Evolutionary conservation across 1,140 invertebrate species (phyloP).

Genomic region (Oryzaephilus surinamensis): DNA sequence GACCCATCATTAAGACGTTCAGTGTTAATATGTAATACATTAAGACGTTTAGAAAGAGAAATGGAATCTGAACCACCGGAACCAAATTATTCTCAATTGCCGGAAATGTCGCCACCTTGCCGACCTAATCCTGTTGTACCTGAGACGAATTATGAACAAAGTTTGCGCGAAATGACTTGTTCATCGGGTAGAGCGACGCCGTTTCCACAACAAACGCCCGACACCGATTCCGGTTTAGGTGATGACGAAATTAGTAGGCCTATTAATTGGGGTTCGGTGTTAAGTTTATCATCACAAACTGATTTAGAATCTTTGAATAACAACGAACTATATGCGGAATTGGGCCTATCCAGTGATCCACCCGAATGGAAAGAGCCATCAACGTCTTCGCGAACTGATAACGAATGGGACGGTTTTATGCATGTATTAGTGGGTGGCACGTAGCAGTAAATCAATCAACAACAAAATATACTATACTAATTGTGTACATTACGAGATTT

Average conservation of each 20-base stretch:
- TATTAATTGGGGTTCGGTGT: slow-evolving; percentile 84
- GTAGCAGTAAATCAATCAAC: slow-evolving; percentile 34
- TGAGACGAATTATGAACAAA: slow-evolving; percentile 44
- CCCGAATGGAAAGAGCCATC: slow-evolving; percentile 31
- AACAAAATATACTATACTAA: too few relatives aligned
- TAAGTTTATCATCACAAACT: slow-evolving; percentile 73
- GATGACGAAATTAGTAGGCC: slow-evolving; percentile 63
- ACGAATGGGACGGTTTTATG: slow-evolving; percentile 36
- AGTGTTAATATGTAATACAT: slow-evolving; percentile 88
- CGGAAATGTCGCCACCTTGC: slow-evolving; percentile 38
- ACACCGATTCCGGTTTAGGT: slow-evolving; percentile 64
- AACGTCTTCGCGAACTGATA: slow-evolving; percentile 20
- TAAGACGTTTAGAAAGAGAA: slow-evolving; percentile 81
- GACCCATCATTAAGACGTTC: slow-evolving; percentile 85
- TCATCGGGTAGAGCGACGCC: slow-evolving; percentile 50
- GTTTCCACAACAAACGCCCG: slow-evolving; percentile 40
- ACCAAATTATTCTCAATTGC: slow-evolving; percentile 26
- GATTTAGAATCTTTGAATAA: slow-evolving; percentile 75
- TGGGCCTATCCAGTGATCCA: slow-evolving; percentile 27
- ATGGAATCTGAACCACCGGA: slow-evolving; percentile 51
- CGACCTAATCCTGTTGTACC: slow-evolving; percentile 34
- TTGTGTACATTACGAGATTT: too few relatives aligned
- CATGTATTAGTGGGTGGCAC: slow-evolving; percentile 34
- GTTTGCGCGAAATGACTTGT: slow-evolving; percentile 36
- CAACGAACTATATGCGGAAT: slow-evolving; percentile 52